Evolutionary conservation across 2,888 invertebrate genomes (phyloP), one percentile per base, ranked within the genome.

Genomic region (Leucoma salicis): DNA sequence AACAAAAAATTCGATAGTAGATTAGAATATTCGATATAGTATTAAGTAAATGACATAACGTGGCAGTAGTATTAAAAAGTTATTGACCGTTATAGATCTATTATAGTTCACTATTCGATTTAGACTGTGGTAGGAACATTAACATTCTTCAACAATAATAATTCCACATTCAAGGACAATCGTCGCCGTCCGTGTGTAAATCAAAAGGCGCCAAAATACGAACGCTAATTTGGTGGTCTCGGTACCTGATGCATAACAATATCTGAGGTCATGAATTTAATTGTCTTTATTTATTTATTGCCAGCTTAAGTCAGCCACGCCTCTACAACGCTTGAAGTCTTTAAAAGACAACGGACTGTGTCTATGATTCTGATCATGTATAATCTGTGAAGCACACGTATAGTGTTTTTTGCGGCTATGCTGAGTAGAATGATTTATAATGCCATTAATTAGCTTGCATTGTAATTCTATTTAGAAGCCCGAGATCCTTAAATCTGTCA

Each of bases 171-270:
- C 49, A 52, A 59, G 57, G 52, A 43, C 47, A 38, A 31, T 32
- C 31, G 35, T 38, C 14, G 16, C 16, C 14, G 12, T 38, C 16
- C 35, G 33, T 43, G 33, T 53, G 45, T 63, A 61, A 70, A 69
- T 69, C 51, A 62, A 57, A 51, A 54, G 71, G 74, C 71, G 70
- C 70, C 75, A 66, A 64, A 63, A 53, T 45, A 50, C 55, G 59
- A 50, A 37, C 53, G 52, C 57, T 63, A 62, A 72, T 72, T 75
- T 59, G 58, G 59, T 59, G 8, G 39, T 31, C 42, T 39, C 55
- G 44, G 39, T 45, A 53, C 53, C 52, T 49, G 40, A 57, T 49
- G 54, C 56, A 47, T 66, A 71, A 67, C n/a, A 66, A 62, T 57
- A 63, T 38, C 46, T 39, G 15, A 43, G 54, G 29, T 59, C 74